Evolutionary conservation across 2,113 vertebrate genomes (phyloP).

Genomic region (Heterochromis multidens): DNA sequence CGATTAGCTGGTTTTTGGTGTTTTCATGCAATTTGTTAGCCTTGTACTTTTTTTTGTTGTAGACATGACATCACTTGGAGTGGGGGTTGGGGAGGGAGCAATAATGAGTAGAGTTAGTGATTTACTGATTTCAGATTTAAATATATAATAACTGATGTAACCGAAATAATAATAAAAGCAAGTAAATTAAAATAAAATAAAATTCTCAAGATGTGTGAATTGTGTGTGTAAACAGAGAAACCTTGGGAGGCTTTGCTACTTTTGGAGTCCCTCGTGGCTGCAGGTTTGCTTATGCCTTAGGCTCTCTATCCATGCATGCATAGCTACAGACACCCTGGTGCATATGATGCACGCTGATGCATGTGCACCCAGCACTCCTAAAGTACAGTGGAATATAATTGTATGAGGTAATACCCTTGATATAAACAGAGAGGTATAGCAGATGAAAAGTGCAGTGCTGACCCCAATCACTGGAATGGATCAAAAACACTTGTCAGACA

Average conservation of each 20-base stretch:
- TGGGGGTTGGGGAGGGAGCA: background rate
- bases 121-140: background rate
- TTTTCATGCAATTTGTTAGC: background rate
- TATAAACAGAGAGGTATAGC: constrained; percentile 25
- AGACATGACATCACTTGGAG: background rate
- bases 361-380: background rate
- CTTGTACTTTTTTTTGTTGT: background rate
- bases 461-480: constrained; percentile 54
- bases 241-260: background rate
- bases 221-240: background rate
- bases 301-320: background rate
- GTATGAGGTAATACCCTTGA: constrained; percentile 33
- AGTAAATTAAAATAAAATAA: background rate
- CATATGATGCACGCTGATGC: background rate
- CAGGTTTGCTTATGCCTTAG: constrained; percentile 5
- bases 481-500: constrained; percentile 57
- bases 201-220: background rate
- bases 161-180: background rate
- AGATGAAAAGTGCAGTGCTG: constrained; percentile 26
- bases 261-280: background rate
- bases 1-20: background rate
- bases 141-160: background rate
- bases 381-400: constrained; percentile 29
- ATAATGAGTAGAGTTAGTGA: background rate
- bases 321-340: background rate